Conservation (phyloP, 2,888 invertebrate species). For the Ceramica pisi region DNA sequence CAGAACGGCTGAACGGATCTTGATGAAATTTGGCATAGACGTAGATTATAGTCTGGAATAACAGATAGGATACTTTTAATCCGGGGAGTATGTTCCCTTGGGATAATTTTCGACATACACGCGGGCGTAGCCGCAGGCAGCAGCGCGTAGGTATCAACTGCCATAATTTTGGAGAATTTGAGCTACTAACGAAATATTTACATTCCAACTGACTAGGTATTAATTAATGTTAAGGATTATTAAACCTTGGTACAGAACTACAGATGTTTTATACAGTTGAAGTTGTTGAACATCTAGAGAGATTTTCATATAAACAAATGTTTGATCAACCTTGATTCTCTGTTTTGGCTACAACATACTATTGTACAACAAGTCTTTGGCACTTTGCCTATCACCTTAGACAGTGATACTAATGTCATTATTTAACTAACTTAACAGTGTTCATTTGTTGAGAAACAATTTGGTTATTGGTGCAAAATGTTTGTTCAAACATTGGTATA, state of each 20-base stretch:
- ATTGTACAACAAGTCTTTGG: constrained; percentile 57
- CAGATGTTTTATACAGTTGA: not conserved
- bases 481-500: constrained; percentile 39
- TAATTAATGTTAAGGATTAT: not conserved
- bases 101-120: too few species aligned
- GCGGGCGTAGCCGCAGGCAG: too few species aligned
- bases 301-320: constrained; percentile 39
- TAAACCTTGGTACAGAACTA: not conserved
- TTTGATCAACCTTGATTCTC: constrained; percentile 51
- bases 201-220: not conserved
- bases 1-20: too few species aligned
- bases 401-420: constrained; percentile 20
- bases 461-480: constrained; percentile 31
- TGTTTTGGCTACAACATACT: constrained; percentile 41
- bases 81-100: too few species aligned
- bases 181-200: not conserved
- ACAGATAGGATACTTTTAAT: too few species aligned
- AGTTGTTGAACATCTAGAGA: constrained; percentile 6
- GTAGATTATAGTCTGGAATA: too few species aligned
- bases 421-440: constrained; percentile 38
- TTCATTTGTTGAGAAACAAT: constrained; percentile 47
- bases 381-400: constrained; percentile 49
- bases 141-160: not conserved
- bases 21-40: too few species aligned
- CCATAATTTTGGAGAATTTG: not conserved